Evolutionary conservation across 2,888 invertebrate species (phyloP).

Genomic region (Choristoneura rosaceana): DNA sequence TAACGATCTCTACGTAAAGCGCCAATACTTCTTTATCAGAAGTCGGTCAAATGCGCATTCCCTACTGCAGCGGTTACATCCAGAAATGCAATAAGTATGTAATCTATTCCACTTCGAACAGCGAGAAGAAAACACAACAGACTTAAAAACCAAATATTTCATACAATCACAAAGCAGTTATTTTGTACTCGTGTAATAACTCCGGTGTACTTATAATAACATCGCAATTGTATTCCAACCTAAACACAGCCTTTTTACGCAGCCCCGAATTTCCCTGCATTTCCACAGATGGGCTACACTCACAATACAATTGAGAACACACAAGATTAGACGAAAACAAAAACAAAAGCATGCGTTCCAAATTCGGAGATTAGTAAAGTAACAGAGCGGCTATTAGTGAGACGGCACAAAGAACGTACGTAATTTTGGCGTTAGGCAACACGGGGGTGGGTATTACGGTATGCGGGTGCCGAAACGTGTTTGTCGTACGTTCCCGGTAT

Average conservation of each 20-base stretch:
- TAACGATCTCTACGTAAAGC: background rate
- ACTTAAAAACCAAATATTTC: background rate
- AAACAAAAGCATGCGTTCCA: slow-evolving; percentile 42
- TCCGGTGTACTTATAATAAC: slow-evolving; percentile 5
- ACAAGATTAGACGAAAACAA: slow-evolving; percentile 18
- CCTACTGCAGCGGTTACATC: slow-evolving; percentile 15
- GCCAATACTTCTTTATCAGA: background rate
- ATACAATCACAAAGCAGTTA: slow-evolving; percentile 5
- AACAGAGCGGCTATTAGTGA: slow-evolving; percentile 4
- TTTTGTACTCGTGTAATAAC: background rate
- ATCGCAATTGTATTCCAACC: slow-evolving; percentile 10
- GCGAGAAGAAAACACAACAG: background rate
- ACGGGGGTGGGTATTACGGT: slow-evolving; percentile 43
- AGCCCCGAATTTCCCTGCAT: background rate
- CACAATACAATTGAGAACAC: slow-evolving; percentile 18
- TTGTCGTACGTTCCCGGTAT: slow-evolving; percentile 44
- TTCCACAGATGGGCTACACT: slow-evolving; percentile 12
- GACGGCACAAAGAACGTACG: slow-evolving; percentile 54
- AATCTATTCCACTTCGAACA: background rate
- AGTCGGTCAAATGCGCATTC: slow-evolving; percentile 24
- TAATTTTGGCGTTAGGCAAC: slow-evolving; percentile 58
- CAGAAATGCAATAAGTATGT: background rate
- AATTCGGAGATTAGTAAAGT: slow-evolving; percentile 28
- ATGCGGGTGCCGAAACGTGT: slow-evolving; percentile 29
- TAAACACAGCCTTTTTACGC: slow-evolving; percentile 6